Evolutionary conservation across 2,113 vertebrate genomes (phyloP).

Genomic region (Microcebus lehilahytsara): DNA sequence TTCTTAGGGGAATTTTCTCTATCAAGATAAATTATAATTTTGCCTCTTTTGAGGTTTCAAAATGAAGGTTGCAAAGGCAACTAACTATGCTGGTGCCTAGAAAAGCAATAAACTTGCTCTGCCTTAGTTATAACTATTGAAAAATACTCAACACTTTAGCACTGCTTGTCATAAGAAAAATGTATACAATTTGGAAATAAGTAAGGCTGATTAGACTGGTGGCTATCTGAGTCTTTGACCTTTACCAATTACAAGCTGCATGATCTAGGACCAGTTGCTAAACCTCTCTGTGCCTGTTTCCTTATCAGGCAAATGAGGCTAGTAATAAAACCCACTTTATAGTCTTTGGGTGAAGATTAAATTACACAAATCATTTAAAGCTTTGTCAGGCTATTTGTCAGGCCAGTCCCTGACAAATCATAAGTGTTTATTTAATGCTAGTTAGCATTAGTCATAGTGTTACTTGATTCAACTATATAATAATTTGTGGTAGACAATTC

Average conservation of each 20-base stretch:
- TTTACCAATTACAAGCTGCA: neutral
- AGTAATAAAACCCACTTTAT: neutral
- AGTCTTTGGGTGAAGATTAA: neutral
- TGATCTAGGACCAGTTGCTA: neutral
- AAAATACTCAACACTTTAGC: neutral
- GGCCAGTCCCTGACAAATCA: neutral
- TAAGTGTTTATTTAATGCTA: neutral
- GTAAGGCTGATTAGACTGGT: neutral
- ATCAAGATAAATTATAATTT: slow-evolving; percentile 60
- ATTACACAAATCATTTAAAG: neutral
- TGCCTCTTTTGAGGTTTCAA: slow-evolving; percentile 46
- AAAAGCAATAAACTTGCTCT: neutral
- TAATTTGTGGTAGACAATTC: neutral
- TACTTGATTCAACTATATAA: neutral
- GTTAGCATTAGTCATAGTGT: neutral
- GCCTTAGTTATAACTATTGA: neutral
- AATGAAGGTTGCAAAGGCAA: slow-evolving; percentile 22
- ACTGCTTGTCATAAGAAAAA: neutral
- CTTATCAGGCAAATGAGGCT: neutral
- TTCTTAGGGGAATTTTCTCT: slow-evolving; percentile 55
- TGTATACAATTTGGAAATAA: neutral
- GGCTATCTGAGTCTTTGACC: neutral
- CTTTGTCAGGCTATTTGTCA: neutral
- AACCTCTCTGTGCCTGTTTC: neutral
- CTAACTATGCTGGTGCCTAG: neutral